Evolutionary conservation across 2,797 vertebrate genomes (phyloP).

Genomic region (Hybognathus amarus): DNA sequence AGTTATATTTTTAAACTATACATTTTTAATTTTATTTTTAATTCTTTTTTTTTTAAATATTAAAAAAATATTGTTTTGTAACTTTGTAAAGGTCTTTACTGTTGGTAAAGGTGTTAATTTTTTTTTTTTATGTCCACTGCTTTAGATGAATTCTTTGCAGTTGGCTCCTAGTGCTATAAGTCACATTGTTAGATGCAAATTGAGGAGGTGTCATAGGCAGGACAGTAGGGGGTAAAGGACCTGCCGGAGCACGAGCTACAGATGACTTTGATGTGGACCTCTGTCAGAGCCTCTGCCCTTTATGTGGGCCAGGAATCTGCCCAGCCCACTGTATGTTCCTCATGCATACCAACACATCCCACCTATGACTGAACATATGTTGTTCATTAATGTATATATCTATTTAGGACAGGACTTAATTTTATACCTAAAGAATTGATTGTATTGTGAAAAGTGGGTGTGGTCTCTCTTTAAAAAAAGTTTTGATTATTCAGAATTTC

Average conservation of each 20-base stretch:
- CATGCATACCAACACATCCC: conserved; percentile 27
- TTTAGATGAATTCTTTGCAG: not conserved
- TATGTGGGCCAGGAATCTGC: conserved; percentile 18
- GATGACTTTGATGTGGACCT: conserved; percentile 39
- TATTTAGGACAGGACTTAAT: not conserved
- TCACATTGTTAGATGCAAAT: conserved; percentile 26
- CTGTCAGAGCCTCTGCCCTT: conserved; percentile 40
- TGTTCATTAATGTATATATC: not conserved
- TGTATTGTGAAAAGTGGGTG: not conserved
- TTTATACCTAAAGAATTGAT: not conserved
- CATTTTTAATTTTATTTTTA: too few relatives aligned
- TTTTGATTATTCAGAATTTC: not conserved
- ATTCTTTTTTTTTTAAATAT: too few relatives aligned
- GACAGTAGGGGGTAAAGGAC: conserved; percentile 5
- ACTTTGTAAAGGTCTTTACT: not conserved
- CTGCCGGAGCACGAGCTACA: conserved; percentile 13
- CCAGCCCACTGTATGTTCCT: not conserved
- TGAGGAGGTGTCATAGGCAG: not conserved
- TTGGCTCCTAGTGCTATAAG: not conserved
- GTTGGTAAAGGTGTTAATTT: too few relatives aligned
- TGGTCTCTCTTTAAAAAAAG: not conserved
- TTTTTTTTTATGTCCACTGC: not conserved
- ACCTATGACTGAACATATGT: not conserved
- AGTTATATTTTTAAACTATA: too few relatives aligned
- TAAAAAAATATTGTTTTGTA: too few relatives aligned